Base-by-base conservation (phyloP, 2,888 invertebrate species). In the Leucania comma region DNA sequence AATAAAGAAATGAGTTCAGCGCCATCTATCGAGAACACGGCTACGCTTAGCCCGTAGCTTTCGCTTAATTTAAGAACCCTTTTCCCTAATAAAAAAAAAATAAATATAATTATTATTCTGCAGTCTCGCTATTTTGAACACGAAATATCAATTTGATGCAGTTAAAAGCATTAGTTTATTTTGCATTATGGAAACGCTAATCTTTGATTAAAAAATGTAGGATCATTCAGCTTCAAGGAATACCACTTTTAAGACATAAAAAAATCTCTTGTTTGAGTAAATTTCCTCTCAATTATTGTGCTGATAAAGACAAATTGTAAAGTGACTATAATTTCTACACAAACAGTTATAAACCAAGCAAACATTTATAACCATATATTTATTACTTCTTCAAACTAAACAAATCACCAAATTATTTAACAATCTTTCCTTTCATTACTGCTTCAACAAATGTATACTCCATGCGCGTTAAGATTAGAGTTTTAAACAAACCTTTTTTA, bases 61-160 rank as follows among this genome's bases (percentile, higher is more conserved):
- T 17, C 20, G 17, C 17, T 20, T 17, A 6, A 42, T 17, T 17
- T 53, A n/a, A 20, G 61, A 32, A 51, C 24, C n/a, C n/a, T n/a
- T 29, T 32, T 8, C 26, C 17, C 10, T 53, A n/a, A n/a, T n/a
- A n/a, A n/a, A n/a, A n/a, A n/a, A n/a, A n/a, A n/a, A n/a, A n/a
- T n/a, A n/a, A 24, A 48, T 48, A 48, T 48, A 53, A 24, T 24
- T 17, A 74, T 48, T 38, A 38, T n/a, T 46, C 14, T 59, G 20
- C 29, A 59, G 29, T 38, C 29, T 75, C 53, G 53, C 54, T 75
- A 22, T 35, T 65, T 26, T 72, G 42, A 76, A 76, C 54, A 68
- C 29, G 22, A 76, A 50, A 68, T 50, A 2, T 22, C 14, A 42
- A 26, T 35, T 26, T 29, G 35, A 22, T 54, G 35, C 22, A 42